Evolutionary conservation across 37 sponge, comb jelly and placozoan species (phyloP), one percentile per base, ranked within the genome.

Genomic region (Tethya wilhelma): DNA sequence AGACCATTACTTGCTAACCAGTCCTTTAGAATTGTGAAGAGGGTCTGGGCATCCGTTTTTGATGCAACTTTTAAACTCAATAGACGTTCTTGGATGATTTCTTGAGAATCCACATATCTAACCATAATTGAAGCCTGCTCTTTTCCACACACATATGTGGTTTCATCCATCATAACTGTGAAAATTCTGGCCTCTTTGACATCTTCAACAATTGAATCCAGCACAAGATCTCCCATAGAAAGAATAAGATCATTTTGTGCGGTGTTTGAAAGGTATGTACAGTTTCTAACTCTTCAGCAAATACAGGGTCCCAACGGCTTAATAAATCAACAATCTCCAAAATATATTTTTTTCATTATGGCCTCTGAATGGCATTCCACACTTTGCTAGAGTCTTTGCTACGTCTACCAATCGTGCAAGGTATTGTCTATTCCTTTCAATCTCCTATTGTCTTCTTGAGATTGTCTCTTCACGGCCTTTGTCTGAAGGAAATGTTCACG

Each of bases 301-400:
- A 63, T n/a, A 78, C 64, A 42, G 64, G 78, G 45, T 86, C 86
- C 67, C 79, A 77, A 31, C 79, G 82, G n/a, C 63, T 68, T 45
- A 86, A 41, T 36, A 86, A 22, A 9, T 11, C 25, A 28, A 86
- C 34, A 56, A 83, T n/a, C 77, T 74, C 76, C 39, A 62, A 33
- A 34, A 84, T 79, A 37, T 86, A 79, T 49, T 49, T 14, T 49
- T 49, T 14, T 49, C 53, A 49, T 49, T 49, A 49, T 49, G 53
- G 14, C 53, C 53, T 49, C 53, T 9, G 14, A 49, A 49, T 49
- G 53, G 53, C 53, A 49, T 49, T 49, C 53, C 53, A 49, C 53
- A 49, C 53, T 49, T 49, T 49, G 53, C 53, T 19, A 49, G 53
- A 49, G 53, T 49, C 14, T 49, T 49, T 49, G 53, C 53, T 49